Percentiles rank a stretch among this genome's conserved stretches.
Evolutionary conservation across 2,888 invertebrate genomes (phyloP).

Genomic region (Leucoma salicis): DNA sequence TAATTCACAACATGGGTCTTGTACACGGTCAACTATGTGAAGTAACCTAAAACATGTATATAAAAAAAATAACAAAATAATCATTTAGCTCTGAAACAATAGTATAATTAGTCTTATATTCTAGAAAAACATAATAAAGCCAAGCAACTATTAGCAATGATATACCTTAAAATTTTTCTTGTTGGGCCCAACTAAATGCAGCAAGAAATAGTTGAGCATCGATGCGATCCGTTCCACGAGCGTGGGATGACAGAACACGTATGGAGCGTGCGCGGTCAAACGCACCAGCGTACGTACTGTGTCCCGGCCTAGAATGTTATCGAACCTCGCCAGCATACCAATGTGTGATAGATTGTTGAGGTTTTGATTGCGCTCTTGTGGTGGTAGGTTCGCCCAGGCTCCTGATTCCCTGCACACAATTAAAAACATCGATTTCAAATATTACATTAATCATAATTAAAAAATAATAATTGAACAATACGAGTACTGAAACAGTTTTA

Average conservation of each 20-base stretch:
- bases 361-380: conserved; percentile 89
- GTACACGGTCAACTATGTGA: too few species aligned
- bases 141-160: too few species aligned
- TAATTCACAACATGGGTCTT: too few species aligned
- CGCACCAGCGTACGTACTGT: conserved; percentile 92
- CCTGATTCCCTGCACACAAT: conserved; percentile 83
- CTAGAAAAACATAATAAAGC: too few species aligned
- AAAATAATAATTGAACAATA: too few species aligned
- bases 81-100: too few species aligned
- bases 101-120: too few species aligned
- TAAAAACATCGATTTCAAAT: too few species aligned
- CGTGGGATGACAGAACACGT: conserved; percentile 93
- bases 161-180: conserved; percentile 93
- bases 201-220: conserved; percentile 97
- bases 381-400: conserved; percentile 87
- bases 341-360: conserved; percentile 87
- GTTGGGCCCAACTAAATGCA: conserved; percentile 94
- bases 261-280: conserved; percentile 87
- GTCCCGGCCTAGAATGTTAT: conserved; percentile 95
- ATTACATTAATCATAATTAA: too few species aligned
- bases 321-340: conserved; percentile 93
- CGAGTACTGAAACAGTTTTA: too few species aligned
- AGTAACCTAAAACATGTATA: too few species aligned
- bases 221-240: conserved; percentile 96
- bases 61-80: too few species aligned